Base-by-base conservation (phyloP, 2,888 invertebrate genomes). In the Sphaeridia pumilis region DNA sequence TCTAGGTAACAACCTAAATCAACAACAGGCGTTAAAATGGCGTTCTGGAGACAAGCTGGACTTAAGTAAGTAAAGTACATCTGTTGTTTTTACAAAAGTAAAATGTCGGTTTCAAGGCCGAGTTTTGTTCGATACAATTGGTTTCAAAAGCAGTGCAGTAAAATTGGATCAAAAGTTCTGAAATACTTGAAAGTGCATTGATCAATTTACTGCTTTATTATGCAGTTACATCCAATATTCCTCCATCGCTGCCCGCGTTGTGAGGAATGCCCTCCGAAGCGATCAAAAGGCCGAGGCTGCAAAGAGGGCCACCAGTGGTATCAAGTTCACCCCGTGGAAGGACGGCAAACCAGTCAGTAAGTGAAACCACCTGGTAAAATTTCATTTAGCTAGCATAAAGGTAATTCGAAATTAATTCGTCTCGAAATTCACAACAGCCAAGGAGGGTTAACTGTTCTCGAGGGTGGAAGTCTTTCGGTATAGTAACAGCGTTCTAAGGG, bases 181-280 rank as follows among this genome's bases (percentile, higher is more conserved):
- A 38, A 34, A 34, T 41, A 25, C n/a, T 46, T n/a, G 25, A 28
- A 4, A 52, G 45, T 17, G 26, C 42, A 17, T n/a, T n/a, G n/a
- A n/a, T n/a, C n/a, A n/a, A n/a, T n/a, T n/a, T n/a, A n/a, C n/a
- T n/a, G n/a, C n/a, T n/a, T n/a, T n/a, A n/a, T n/a, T n/a, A n/a
- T 74, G 49, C 70, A 95, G 93, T 75, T 95, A 95, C 77, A 86
- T 95, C 72, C 88, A 89, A 75, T 95, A 87, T 73, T 95, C 94
- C 55, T 87, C 84, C 71, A 87, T 95, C 69, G 92, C 93, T 67
- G 93, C 94, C 22, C 80, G 78, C 67, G 74, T 87, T 49, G 73
- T 94, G 54, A 78, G 94, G 55, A 78, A 81, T 68, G 79, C 87
- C 14, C 71, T 94, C 64, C 93, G 92, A 71, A 71, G 80, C 1